Percentiles rank a stretch among this genome's conserved stretches.
These are phyloP conservation scores for Xiphorhynchus elegans DNA, from an alignment of 2,113 vertebrate species.

Conservation along the genomic window DNA sequence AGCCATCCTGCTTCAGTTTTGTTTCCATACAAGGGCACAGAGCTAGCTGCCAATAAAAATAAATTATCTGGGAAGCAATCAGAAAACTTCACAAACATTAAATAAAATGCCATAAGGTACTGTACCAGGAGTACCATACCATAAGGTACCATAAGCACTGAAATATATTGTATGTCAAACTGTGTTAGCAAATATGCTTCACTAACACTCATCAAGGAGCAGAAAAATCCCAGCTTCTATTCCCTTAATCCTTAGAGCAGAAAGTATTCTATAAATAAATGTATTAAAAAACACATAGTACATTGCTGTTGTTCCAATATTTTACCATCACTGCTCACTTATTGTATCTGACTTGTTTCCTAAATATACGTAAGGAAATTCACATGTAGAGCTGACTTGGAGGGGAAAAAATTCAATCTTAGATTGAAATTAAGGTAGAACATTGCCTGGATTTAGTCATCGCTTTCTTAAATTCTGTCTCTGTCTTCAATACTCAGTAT, in stretches of 20 bases:
- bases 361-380: background rate
- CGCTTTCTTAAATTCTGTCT: background rate
- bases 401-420: background rate
- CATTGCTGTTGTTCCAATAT: constrained; percentile 1
- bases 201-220: constrained; percentile 25
- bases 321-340: constrained; percentile 11
- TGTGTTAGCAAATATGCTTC: constrained; percentile 48
- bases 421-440: background rate
- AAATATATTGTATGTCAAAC: constrained; percentile 57
- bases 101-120: constrained; percentile 56
- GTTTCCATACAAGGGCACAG: background rate
- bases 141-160: constrained; percentile 55
- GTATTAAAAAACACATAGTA: background rate
- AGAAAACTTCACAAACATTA: constrained; percentile 43
- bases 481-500: background rate
- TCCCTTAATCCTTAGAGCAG: constrained; percentile 13
- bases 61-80: constrained; percentile 40
- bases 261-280: constrained; percentile 31
- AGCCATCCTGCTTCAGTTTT: background rate
- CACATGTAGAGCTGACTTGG: background rate
- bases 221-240: background rate
- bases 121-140: constrained; percentile 28
- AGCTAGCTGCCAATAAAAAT: constrained; percentile 41
- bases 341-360: background rate
- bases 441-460: background rate